phyloP scores from a whole-genome alignment of 2,888 invertebrate genomes.

The Amphipoea oculea region DNA sequence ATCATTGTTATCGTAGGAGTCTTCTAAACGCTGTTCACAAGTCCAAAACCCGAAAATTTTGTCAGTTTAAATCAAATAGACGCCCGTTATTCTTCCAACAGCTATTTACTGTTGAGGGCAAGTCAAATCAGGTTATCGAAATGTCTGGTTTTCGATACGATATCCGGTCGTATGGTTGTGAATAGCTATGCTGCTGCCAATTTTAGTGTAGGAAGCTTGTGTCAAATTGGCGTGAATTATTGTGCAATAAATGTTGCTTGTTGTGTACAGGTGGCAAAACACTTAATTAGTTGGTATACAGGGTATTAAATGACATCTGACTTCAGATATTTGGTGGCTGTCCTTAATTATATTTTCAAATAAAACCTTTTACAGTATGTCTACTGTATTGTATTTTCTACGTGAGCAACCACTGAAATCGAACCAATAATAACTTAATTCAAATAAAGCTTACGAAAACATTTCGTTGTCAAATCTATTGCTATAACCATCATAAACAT shows the following conservation, averaged over 20 bases:
- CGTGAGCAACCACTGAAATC: not conserved
- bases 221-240: not conserved
- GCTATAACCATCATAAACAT: conserved; percentile 10
- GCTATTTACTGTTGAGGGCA: no score
- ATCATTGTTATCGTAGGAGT: no score
- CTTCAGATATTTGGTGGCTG: not conserved
- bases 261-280: not conserved
- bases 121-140: no score
- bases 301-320: no score
- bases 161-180: no score
- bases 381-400: conserved; percentile 15
- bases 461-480: conserved; percentile 12
- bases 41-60: no score
- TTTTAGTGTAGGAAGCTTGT: conserved; percentile 34
- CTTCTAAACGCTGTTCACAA: no score
- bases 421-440: not conserved
- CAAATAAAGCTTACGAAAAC: conserved; percentile 1
- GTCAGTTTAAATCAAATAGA: no score
- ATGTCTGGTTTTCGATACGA: no score
- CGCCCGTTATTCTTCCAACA: no score
- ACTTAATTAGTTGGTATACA: not conserved
- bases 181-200: no score
- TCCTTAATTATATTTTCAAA: not conserved
- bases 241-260: not conserved
- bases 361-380: not conserved